Conservation (phyloP, 2,113 vertebrate genomes). For the Bujurquina vittata region DNA sequence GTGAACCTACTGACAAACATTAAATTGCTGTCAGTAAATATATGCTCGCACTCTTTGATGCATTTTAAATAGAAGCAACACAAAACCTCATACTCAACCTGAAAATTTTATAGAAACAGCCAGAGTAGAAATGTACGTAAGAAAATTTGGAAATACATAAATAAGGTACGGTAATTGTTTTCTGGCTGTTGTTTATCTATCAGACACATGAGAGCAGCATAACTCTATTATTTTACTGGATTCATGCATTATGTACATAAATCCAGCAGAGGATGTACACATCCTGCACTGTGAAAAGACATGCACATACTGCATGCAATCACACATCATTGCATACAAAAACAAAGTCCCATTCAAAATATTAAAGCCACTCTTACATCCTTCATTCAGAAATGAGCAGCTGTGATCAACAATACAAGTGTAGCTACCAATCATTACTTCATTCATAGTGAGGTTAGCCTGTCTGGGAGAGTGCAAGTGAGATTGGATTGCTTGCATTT, state of each 20-base stretch:
- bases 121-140: not conserved
- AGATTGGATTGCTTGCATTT: constrained; percentile 64
- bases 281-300: not conserved
- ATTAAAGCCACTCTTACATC: constrained; percentile 13
- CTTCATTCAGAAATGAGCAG: constrained; percentile 42
- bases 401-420: constrained; percentile 43
- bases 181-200: not conserved
- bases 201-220: not conserved
- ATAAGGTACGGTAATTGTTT: not conserved
- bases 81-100: not conserved
- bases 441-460: constrained; percentile 48
- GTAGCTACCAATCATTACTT: constrained; percentile 54
- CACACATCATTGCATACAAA: not conserved
- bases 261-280: too few relatives aligned
- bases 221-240: too few relatives aligned
- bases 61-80: not conserved
- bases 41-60: not conserved
- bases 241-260: too few relatives aligned
- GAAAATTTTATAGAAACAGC: too few relatives aligned
- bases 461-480: constrained; percentile 28
- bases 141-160: not conserved
- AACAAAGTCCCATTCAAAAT: constrained; percentile 11
- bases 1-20: not conserved
- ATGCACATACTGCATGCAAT: not conserved
- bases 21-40: not conserved